Evolutionary conservation across 2,113 vertebrate genomes (phyloP).

Genomic region (Bambusicola thoracicus): DNA sequence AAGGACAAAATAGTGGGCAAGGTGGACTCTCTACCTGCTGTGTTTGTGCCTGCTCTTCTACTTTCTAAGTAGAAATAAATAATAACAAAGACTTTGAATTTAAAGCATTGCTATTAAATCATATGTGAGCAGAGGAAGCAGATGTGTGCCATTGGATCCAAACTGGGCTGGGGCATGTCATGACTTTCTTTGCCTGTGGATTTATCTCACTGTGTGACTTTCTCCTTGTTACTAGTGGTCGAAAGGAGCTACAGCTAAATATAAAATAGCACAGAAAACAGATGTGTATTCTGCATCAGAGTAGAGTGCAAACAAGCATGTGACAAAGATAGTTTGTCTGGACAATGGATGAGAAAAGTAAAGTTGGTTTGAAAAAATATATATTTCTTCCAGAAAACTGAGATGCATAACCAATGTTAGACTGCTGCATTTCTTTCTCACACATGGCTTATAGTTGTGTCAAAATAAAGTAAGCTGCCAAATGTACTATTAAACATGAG

Average conservation of each 20-base stretch:
- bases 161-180: background rate
- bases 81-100: background rate
- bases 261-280: background rate
- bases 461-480: slow-evolving; percentile 6
- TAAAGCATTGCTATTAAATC: background rate
- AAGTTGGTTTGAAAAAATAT: background rate
- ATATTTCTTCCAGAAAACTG: slow-evolving; percentile 10
- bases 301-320: background rate
- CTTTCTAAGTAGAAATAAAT: background rate
- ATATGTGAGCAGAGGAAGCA: background rate
- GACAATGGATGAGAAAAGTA: background rate
- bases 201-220: background rate
- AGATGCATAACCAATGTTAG: background rate
- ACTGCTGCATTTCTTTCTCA: background rate
- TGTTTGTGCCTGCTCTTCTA: background rate
- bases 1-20: background rate
- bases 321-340: background rate
- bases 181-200: background rate
- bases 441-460: background rate
- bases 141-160: background rate
- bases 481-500: background rate
- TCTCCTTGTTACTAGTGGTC: background rate
- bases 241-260: background rate
- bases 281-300: background rate
- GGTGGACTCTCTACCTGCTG: no score